Evolutionary conservation across 2,113 vertebrate species (phyloP).

Genomic region (Pollimyrus isidori): DNA sequence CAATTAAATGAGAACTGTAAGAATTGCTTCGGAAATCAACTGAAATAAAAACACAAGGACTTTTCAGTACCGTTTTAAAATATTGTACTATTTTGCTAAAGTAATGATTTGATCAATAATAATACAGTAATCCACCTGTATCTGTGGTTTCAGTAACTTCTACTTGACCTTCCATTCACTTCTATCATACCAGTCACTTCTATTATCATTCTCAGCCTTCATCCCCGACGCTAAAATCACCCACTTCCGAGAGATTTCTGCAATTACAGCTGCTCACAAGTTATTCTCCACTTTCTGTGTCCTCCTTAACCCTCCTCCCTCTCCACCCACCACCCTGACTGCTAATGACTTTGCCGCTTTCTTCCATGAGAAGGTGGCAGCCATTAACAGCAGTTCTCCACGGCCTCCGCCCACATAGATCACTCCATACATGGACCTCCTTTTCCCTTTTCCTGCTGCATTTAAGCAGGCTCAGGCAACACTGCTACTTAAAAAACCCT

Average conservation of each 20-base stretch:
- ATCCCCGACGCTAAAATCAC: too few species aligned
- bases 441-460: background rate
- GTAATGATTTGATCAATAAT: background rate
- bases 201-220: background rate
- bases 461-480: background rate
- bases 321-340: background rate
- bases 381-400: background rate
- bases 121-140: background rate
- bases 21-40: background rate
- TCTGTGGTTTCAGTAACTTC: background rate
- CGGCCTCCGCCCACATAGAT: background rate
- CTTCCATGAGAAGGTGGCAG: background rate
- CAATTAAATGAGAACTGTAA: background rate
- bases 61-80: background rate
- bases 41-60: background rate
- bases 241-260: background rate
- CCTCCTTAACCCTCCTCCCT: background rate
- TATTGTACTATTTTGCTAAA: background rate
- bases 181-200: background rate
- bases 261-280: background rate
- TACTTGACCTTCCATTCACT: background rate
- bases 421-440: background rate
- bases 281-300: background rate
- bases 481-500: background rate
- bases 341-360: background rate